Conservation (phyloP, 1,140 invertebrate genomes). For the Cydia strobilella region DNA sequence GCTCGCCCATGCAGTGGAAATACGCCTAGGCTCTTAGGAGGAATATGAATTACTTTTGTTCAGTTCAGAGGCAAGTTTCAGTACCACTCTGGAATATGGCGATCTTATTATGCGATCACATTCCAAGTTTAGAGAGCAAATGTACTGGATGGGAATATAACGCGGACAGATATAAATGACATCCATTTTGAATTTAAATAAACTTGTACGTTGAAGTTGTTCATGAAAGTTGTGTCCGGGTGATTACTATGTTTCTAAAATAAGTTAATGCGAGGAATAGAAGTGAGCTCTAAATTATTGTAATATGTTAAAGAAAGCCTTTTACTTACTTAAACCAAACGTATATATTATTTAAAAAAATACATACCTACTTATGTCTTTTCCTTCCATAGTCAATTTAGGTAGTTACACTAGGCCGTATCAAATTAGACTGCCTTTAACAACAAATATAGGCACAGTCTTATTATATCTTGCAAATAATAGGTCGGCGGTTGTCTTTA, state of each 20-base stretch:
- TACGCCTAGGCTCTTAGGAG: slow-evolving; percentile 37
- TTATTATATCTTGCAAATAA: slow-evolving; percentile 5
- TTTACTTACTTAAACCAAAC: no score
- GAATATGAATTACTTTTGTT: slow-evolving; percentile 46
- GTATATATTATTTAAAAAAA: no score
- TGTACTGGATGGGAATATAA: slow-evolving; percentile 14
- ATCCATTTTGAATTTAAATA: slow-evolving; percentile 13
- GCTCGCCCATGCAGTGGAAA: slow-evolving; percentile 1
- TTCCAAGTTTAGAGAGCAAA: slow-evolving; percentile 27
- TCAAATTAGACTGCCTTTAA: neutral
- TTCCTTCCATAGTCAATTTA: neutral
- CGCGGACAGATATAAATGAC: neutral
- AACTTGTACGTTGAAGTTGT: neutral
- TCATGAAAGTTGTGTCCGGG: neutral
- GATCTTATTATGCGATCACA: slow-evolving; percentile 29
- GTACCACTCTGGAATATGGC: slow-evolving; percentile 33
- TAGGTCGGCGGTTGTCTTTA: slow-evolving; percentile 18
- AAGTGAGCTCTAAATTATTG: no score
- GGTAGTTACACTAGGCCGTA: neutral
- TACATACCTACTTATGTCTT: no score
- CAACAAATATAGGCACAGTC: neutral
- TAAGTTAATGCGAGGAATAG: no score
- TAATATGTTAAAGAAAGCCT: no score
- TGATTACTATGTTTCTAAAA: no score
- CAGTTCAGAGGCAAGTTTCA: slow-evolving; percentile 35